Evolutionary conservation across 2,888 invertebrate species (phyloP), one percentile per base, ranked within the genome.

Genomic region (Hyalella azteca): DNA sequence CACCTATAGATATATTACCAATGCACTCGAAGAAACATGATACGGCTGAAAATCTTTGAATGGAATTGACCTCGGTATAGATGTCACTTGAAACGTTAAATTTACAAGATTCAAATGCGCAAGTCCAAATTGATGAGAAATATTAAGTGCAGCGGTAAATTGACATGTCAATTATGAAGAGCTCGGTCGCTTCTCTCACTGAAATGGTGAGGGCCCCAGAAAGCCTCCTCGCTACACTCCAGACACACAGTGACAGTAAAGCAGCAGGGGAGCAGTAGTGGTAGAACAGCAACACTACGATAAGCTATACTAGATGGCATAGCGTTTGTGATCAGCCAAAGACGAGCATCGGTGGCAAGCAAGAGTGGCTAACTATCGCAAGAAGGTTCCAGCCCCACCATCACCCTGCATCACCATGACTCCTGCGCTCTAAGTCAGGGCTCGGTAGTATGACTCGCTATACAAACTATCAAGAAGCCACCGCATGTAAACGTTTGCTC

Each of bases 271-370:
- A 66, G 66, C 66, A 66, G 36, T 66, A 66, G 66, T 36, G 36
- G 36, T 66, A 66, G 66, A 66, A 66, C 36, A 66, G 66, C 66
- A 66, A 66, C 36, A 66, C 66, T 66, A 66, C 66, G 66, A 66
- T 66, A 66, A 66, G 66, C 66, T 66, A 66, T 36, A 66, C 66
- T 66, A 66, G 36, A n/a, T 66, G 66, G 66, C 36, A 66, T 66
- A 66, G 66, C 66, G 36, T 66, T 66, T 66, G 36, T 32, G 66
- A 66, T 32, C 66, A 66, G 66, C 66, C 66, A 66, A 15, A 59
- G 36, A 66, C 36, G 66, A 66, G 66, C 66, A 66, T 66, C 39
- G 66, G 66, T 66, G 66, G 66, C 66, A 66, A 66, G 66, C 66
- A 66, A 36, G 36, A 36, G 66, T 66, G 66, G 66, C 66, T 66